Evolutionary conservation across 2,113 vertebrate genomes (phyloP).

Genomic region (Sterrhoptilus dennistouni): DNA sequence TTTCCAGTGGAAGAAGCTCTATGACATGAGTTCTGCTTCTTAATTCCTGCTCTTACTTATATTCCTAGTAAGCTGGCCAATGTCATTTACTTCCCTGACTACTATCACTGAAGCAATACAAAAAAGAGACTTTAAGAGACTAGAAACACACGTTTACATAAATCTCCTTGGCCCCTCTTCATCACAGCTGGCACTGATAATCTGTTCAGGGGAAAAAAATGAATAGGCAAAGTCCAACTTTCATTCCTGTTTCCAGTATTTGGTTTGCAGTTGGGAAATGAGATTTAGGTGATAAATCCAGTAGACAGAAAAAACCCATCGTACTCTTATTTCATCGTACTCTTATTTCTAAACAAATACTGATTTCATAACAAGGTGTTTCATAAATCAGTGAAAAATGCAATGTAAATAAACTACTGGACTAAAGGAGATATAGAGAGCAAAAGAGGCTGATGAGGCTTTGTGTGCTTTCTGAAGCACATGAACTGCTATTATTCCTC

Average conservation of each 20-base stretch:
- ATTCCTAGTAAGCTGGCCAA: neutral
- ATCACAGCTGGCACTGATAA: neutral
- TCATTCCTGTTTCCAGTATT: neutral
- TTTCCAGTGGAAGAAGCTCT: neutral
- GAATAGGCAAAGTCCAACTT: accelerated
- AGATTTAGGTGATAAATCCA: neutral
- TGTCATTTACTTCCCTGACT: neutral
- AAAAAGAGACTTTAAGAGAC: neutral
- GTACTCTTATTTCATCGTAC: neutral
- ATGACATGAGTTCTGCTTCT: neutral
- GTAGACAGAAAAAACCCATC: accelerated
- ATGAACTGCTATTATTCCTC: neutral
- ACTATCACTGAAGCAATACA: neutral
- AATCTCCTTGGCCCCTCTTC: neutral
- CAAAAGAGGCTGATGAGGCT: neutral
- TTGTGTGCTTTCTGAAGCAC: neutral
- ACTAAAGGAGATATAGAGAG: neutral
- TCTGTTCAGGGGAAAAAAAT: neutral
- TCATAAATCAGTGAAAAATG: neutral
- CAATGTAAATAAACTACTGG: neutral
- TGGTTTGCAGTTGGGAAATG: neutral
- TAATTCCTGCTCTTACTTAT: neutral
- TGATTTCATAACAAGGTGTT: neutral
- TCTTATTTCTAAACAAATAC: neutral
- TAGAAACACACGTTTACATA: neutral